Evolutionary conservation across 2,888 invertebrate genomes (phyloP).

Genomic region (Drosophila koepferae): DNA sequence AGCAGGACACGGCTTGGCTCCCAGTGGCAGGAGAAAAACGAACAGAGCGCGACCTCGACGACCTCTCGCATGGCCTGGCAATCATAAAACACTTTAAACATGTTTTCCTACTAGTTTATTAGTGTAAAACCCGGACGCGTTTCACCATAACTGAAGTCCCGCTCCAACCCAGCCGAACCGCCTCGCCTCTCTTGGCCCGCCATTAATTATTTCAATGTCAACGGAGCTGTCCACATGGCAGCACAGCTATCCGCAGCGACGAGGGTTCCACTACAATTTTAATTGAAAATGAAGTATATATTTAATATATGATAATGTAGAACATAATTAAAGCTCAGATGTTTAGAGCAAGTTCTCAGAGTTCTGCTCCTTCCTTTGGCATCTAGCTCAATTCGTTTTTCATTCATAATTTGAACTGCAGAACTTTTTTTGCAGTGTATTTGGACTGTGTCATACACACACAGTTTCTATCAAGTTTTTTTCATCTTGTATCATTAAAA

Average conservation of each 20-base stretch:
- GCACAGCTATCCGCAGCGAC: conserved; percentile 50
- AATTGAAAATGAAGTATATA: not conserved
- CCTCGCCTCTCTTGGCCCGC: conserved; percentile 12
- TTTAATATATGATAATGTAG: not conserved
- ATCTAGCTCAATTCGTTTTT: not conserved
- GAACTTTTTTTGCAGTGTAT: conserved; percentile 30
- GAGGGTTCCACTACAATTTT: conserved; percentile 14
- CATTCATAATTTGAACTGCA: not conserved
- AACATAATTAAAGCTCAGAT: not conserved
- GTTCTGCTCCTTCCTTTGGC: too few relatives aligned
- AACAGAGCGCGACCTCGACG: conserved; percentile 58
- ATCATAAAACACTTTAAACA: conserved; percentile 80
- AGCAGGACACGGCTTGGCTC: conserved; percentile 41
- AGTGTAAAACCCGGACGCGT: conserved; percentile 68
- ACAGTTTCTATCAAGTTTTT: conserved; percentile 29
- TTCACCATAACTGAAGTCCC: conserved; percentile 27
- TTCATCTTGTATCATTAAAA: conserved; percentile 70
- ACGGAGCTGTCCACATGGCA: conserved; percentile 55
- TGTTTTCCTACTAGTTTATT: conserved; percentile 78
- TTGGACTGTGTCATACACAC: conserved; percentile 6
- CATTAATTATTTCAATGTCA: conserved; percentile 75
- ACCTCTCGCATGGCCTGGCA: conserved; percentile 73
- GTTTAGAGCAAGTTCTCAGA: not conserved
- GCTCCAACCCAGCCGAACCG: not conserved
- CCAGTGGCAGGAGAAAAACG: conserved; percentile 39